phyloP scores from a whole-genome alignment of 2,888 invertebrate genomes.

The Junonia oenone region DNA sequence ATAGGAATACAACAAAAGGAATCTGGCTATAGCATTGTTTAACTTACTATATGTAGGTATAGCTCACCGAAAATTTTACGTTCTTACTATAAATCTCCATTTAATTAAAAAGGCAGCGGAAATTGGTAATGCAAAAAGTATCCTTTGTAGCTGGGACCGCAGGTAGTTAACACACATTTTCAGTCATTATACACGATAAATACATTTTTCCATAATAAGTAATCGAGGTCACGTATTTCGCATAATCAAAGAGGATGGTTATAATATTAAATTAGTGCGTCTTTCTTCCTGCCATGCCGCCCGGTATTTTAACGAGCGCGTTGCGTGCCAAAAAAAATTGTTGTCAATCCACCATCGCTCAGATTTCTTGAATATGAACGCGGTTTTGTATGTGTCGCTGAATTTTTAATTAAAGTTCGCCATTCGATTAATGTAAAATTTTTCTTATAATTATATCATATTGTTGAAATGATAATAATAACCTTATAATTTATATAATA shows the following conservation, averaged over 20 bases:
- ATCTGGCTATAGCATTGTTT: no score
- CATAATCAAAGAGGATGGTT: constrained; percentile 57
- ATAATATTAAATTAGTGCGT: constrained; percentile 61
- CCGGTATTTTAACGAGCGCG: constrained; percentile 68
- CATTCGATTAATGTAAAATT: constrained; percentile 6
- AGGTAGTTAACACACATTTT: constrained; percentile 41
- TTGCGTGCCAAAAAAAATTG: constrained; percentile 49
- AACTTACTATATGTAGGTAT: background rate
- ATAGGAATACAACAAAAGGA: no score
- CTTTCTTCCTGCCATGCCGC: constrained; percentile 49
- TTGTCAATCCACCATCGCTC: constrained; percentile 42
- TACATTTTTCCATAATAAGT: constrained; percentile 46
- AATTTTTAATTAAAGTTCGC: constrained; percentile 24
- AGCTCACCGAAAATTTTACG: background rate
- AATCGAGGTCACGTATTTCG: constrained; percentile 58
- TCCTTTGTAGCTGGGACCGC: constrained; percentile 16
- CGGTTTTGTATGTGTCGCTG: constrained; percentile 24
- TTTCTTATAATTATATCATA: background rate
- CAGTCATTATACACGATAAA: constrained; percentile 34
- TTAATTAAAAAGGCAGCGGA: background rate
- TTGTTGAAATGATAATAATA: no score
- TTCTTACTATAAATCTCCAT: background rate
- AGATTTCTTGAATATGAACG: constrained; percentile 55
- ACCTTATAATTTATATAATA: no score
- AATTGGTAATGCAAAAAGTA: constrained; percentile 10